A percentile compares a stretch with the other conserved stretches of the same genome.
These are phyloP conservation scores for Marisa cornuarietis DNA, from an alignment of 1,140 invertebrate species.

Conservation along the genomic window DNA sequence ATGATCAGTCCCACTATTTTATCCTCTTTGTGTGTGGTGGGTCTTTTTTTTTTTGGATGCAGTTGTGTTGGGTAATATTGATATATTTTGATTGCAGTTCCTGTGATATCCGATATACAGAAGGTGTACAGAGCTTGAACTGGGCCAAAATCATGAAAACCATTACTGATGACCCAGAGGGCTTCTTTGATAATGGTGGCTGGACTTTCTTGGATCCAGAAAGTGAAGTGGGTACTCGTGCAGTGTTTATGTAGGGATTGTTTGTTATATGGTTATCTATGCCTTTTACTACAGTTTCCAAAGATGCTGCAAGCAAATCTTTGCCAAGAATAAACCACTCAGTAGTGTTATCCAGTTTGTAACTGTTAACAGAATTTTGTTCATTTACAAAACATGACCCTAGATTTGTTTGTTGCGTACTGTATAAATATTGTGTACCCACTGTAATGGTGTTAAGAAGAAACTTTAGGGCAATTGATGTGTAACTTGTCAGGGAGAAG, in stretches of 20 bases:
- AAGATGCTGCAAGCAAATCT: not conserved
- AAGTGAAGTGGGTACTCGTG: constrained; percentile 53
- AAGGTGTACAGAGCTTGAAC: constrained; percentile 98
- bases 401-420: not conserved
- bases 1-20: no score
- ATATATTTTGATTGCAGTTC: constrained; percentile 69
- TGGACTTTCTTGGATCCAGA: constrained; percentile 99
- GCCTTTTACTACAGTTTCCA: not conserved
- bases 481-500: constrained; percentile 36
- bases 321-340: no score
- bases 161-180: constrained; percentile 97
- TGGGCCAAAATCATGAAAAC: constrained; percentile 99
- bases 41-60: no score
- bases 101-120: constrained; percentile 96
- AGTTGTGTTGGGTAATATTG: no score
- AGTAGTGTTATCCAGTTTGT: no score
- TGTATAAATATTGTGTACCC: not conserved
- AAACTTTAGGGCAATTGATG: no score
- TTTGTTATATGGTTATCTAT: not conserved
- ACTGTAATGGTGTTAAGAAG: not conserved
- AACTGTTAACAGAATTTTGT: no score
- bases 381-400: no score
- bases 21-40: no score
- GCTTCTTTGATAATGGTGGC: constrained; percentile 97
- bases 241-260: not conserved